Base-by-base conservation (phyloP, 1,140 invertebrate species). In the Drosophila saltans region DNA sequence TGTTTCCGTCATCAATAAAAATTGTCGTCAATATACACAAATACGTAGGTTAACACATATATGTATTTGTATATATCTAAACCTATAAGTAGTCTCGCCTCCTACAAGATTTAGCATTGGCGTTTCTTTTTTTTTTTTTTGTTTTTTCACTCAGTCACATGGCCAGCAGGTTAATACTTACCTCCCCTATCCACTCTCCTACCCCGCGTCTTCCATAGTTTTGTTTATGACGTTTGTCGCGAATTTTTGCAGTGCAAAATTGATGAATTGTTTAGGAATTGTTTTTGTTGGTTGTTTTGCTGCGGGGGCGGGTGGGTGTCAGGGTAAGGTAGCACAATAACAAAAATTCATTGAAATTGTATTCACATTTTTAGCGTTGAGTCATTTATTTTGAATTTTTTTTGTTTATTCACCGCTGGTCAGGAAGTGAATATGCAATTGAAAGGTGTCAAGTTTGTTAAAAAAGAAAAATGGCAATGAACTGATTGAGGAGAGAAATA, bases 201-300 rank as follows among this genome's bases (percentile, higher is more conserved):
- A 43, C 11, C 2, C 4, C 3, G 3, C 39, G 2, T 58, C 21
- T 26, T 61, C 65, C 45, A 52, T 48, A 52, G 16, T 48, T 52
- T 60, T 76, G 66, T 78, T 69, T 36, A 66, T 85, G 81, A 86
- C 81, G 82, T 78, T 86, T 85, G 71, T 81, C 64, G 81, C 81
- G 26, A 65, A 70, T 69, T 73, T 73, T 73, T 64, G 43, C 55
- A 61, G 16, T 33, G 45, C 48, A 52, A 71, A 68, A 72, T 78
- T 84, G 81, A 84, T 78, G 70, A 76, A 81, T 84, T 69, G 81
- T 74, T 73, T 55, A 56, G 41, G 9, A 45, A 43, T 72, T 77
- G 59, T 73, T 68, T 61, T 68, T 30, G 28, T 30, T 30, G 2
- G 2, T 30, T 30, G 2, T 60, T 66, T 26, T 43, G 10, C 36